Percentiles rank a stretch among this genome's conserved stretches.
Conservation (phyloP, 2,888 invertebrate genomes). For the Zelleria hepariella region DNA sequence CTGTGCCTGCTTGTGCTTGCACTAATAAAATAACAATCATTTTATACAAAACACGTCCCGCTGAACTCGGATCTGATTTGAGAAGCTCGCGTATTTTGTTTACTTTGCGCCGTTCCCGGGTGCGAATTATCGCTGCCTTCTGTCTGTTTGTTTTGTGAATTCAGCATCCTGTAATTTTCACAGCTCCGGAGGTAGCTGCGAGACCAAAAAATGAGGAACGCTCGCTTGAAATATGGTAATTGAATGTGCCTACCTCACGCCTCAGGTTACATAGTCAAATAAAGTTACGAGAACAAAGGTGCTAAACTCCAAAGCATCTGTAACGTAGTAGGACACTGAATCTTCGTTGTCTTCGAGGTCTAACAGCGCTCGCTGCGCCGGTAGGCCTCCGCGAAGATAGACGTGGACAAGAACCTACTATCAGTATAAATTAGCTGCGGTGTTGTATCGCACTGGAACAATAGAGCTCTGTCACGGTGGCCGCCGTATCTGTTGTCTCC, state of each 20-base stretch:
- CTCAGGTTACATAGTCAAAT: background rate
- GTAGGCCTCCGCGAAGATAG: slow-evolving; percentile 24
- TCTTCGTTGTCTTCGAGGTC: slow-evolving; percentile 3
- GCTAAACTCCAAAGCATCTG: background rate
- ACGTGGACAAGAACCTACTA: slow-evolving; percentile 46
- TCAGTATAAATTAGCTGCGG: slow-evolving; percentile 61
- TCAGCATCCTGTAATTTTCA: background rate
- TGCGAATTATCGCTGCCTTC: background rate
- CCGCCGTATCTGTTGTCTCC: slow-evolving; percentile 18
- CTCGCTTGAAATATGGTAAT: background rate
- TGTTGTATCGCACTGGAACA: slow-evolving; percentile 50
- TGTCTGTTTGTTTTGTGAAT: background rate
- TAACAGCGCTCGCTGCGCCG: slow-evolving; percentile 9
- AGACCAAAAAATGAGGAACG: background rate
- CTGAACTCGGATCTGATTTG: background rate
- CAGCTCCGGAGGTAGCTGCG: background rate
- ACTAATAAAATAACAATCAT: slow-evolving; percentile 52
- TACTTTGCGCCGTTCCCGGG: background rate
- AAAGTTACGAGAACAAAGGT: background rate
- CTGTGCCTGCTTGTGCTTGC: slow-evolving; percentile 28
- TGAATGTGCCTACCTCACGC: background rate
- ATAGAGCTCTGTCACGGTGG: slow-evolving; percentile 56
- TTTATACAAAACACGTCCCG: slow-evolving; percentile 43
- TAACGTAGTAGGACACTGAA: background rate
- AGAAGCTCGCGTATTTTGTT: background rate